A percentile compares a stretch with the other conserved stretches of the same genome.
Conservation (phyloP, 2,797 vertebrate genomes). For the Pyrrhura leucotis region DNA sequence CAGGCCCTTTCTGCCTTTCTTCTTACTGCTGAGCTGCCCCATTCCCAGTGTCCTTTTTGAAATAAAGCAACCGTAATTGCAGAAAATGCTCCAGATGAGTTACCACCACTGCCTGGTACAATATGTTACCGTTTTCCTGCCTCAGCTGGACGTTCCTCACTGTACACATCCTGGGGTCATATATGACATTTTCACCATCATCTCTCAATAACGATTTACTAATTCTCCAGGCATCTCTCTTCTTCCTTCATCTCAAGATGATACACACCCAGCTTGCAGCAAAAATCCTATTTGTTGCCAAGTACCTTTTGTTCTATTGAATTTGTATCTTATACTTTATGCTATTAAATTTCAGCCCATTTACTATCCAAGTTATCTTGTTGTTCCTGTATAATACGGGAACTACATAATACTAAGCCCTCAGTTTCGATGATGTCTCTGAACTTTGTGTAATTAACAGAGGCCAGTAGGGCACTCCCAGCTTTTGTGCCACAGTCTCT, state of each 20-base stretch:
- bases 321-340: neutral
- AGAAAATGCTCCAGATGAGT: neutral
- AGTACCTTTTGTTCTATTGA: slow-evolving; percentile 47
- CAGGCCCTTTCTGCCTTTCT: neutral
- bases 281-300: slow-evolving; percentile 53
- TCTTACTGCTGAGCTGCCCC: neutral
- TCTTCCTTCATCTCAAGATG: neutral
- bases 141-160: neutral
- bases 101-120: neutral
- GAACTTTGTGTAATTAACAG: neutral
- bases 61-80: neutral
- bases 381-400: neutral
- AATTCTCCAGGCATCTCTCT: neutral
- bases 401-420: neutral
- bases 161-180: neutral
- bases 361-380: neutral
- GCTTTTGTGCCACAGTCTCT: neutral
- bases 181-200: neutral
- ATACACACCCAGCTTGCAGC: neutral
- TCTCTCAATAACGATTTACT: neutral
- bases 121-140: neutral
- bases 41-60: neutral
- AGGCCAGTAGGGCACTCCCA: slow-evolving; percentile 1
- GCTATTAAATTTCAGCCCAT: neutral
- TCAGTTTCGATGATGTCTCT: neutral